Conservation (phyloP, 2,888 invertebrate genomes). For the Strigamia transsilvanica region DNA sequence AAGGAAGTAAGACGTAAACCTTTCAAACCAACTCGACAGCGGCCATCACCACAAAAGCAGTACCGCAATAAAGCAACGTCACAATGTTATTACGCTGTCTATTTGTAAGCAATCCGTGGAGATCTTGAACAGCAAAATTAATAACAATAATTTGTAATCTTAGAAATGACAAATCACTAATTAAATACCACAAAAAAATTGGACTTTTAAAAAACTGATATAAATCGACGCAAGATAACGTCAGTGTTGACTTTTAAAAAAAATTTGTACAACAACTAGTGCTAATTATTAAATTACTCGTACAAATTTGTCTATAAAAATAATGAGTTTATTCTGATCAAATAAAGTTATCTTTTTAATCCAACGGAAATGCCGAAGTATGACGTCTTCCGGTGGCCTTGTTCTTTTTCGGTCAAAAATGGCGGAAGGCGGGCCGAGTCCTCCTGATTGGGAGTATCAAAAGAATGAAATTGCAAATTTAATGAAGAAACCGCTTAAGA, state of each 20-base stretch:
- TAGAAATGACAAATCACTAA: not conserved
- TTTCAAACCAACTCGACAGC: not conserved
- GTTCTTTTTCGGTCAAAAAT: conserved; percentile 58
- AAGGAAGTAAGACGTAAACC: conserved; percentile 8
- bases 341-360: not conserved
- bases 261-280: too few species aligned
- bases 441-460: conserved; percentile 62
- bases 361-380: not conserved
- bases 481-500: conserved; percentile 60
- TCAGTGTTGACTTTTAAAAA: not conserved
- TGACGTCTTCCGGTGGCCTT: conserved; percentile 10
- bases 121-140: too few species aligned
- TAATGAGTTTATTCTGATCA: not conserved
- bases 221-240: not conserved
- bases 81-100: not conserved
- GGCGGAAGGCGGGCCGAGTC: conserved; percentile 60
- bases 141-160: too few species aligned
- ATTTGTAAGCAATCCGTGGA: too few species aligned
- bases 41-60: not conserved
- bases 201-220: not conserved
- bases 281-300: too few species aligned
- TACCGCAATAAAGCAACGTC: not conserved
- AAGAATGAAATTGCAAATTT: conserved; percentile 61
- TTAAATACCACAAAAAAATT: not conserved
- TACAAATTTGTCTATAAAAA: not conserved